Base-by-base conservation (phyloP, 2,113 vertebrate species). In the Acrocephalus arundinaceus region DNA sequence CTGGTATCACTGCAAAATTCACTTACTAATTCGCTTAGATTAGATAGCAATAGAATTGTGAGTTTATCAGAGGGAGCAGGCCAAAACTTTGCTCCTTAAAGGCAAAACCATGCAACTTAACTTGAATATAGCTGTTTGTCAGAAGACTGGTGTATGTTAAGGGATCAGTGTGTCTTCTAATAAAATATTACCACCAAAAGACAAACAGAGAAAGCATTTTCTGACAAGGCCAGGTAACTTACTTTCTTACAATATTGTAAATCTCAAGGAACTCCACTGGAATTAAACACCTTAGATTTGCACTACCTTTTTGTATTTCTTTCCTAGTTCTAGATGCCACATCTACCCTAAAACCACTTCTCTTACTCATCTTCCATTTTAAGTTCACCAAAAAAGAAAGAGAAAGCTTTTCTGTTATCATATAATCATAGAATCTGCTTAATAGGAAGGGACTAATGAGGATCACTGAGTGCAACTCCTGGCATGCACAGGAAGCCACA, bases 21-120 rank as follows among this genome's bases (percentile, higher is more conserved):
- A 88, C 49, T 59, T 61, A 82, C 54, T 92, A 92, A 93, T 73
- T 93, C 46, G 25, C 65, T 58, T 80, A 83, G 79, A 90, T 83
- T 93, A 88, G 79, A 88, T 70, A 80, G 33, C 48, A 63, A 37
- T 93, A 90, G 31, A 86, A 63, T 35, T 58, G 28, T n/a, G 41
- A 39, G 22, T 85, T 94, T 96, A 73, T 65, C 75, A 80, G 49
- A 65, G 13, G 25, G 13, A 87, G 15, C 10, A 73, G 20, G 25
- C 10, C 49, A 59, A 76, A 68, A 79, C 11, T 45, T 2, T 89
- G 45, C 14, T 90, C 33, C 71, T 48, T 76, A 70, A 45, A 88
- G 37, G 25, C 18, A 91, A 57, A 82, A 79, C 13, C 28, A 22
- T 57, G 13, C 11, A 68, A n/a, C 6, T 61, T 70, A 45, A 54